phyloP scores from a whole-genome alignment of 2,113 vertebrate species.

The Piprites chloris region DNA sequence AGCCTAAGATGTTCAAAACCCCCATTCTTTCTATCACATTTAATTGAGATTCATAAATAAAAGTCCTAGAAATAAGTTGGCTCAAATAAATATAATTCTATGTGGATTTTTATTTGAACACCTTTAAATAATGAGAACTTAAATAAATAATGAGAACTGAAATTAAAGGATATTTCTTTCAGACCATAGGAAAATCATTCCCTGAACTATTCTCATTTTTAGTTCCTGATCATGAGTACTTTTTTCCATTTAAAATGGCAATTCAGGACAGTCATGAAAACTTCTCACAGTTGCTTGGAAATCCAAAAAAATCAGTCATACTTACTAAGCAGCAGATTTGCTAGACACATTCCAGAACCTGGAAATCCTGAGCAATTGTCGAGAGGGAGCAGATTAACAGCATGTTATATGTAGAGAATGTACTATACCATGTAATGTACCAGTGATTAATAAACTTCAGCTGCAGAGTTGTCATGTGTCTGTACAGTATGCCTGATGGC shows the following conservation, averaged over 20 bases:
- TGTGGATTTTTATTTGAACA: not conserved
- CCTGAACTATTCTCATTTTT: not conserved
- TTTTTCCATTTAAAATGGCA: not conserved
- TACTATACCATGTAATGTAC: not conserved
- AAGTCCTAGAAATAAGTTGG: not conserved
- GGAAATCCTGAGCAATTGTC: not conserved
- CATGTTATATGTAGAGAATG: accelerated
- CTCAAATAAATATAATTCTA: not conserved
- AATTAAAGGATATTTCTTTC: not conserved
- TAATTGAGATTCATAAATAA: not conserved
- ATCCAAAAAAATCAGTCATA: not conserved
- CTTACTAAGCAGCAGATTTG: not conserved
- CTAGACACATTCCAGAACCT: not conserved
- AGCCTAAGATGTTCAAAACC: not conserved
- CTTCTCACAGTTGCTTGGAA: not conserved
- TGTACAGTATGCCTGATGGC: not conserved
- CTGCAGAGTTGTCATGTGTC: not conserved
- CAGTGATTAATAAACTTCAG: not conserved
- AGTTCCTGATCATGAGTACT: not conserved
- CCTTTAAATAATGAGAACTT: not conserved
- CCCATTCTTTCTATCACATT: not conserved
- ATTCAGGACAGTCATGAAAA: not conserved
- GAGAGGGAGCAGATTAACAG: not conserved
- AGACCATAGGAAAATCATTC: not conserved
- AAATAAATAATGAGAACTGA: not conserved